A percentile compares a stretch with the other conserved stretches of the same genome.
These are phyloP conservation scores for Bursaphelenchus mucronatus DNA, from an alignment of 1,140 invertebrate genomes.

Conservation along the genomic window DNA sequence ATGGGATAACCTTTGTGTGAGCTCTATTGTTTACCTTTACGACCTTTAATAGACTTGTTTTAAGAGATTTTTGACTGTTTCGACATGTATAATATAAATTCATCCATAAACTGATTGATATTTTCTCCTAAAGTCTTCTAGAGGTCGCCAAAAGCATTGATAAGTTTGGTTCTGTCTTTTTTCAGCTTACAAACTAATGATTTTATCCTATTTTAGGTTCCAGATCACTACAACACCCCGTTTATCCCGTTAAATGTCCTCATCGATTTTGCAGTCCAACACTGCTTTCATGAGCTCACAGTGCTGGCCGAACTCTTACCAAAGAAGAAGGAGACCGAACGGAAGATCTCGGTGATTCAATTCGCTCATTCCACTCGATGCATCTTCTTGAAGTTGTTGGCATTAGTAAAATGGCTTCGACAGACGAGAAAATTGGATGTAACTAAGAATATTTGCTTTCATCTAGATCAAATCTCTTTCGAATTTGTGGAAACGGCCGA, in stretches of 20 bases:
- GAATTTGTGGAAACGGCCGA: constrained; percentile 13
- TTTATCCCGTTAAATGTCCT: not conserved
- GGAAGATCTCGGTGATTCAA: constrained; percentile 3
- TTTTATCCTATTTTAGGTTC: not conserved
- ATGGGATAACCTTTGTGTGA: too few relatives aligned
- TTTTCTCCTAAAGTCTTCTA: too few relatives aligned
- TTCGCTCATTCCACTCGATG: constrained; percentile 6
- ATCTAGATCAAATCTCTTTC: constrained; percentile 6
- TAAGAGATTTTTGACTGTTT: too few relatives aligned
- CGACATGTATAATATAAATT: too few relatives aligned
- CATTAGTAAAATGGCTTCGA: constrained; percentile 14
- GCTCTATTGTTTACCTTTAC: too few relatives aligned
- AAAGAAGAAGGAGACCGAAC: not conserved
- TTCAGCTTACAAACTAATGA: too few relatives aligned
- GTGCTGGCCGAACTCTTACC: not conserved
- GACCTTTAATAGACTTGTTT: too few relatives aligned
- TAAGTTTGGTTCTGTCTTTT: too few relatives aligned
- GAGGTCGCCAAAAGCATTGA: too few relatives aligned
- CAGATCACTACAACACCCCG: constrained; percentile 7
- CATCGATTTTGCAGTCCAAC: constrained; percentile 8
- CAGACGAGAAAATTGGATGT: constrained; percentile 2
- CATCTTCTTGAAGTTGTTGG: constrained; percentile 10
- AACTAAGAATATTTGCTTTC: constrained; percentile 3
- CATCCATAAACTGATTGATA: too few relatives aligned
- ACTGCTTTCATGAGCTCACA: not conserved